Percentiles rank a stretch among this genome's conserved stretches.
Conservation (phyloP, 2,888 invertebrate genomes). For the Ctenicera cuprea region DNA sequence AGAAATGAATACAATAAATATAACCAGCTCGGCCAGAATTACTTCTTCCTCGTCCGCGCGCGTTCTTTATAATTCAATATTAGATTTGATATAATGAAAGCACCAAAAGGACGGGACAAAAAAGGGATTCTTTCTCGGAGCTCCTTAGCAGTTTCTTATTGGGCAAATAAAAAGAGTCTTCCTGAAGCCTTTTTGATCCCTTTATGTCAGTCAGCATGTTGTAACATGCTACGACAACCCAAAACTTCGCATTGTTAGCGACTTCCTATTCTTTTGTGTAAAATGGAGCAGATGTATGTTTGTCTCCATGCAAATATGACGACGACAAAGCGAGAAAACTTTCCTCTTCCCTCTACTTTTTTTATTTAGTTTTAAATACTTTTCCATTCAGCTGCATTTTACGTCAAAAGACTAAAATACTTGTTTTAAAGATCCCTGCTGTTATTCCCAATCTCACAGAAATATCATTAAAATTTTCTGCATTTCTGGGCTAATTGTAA, state of each 20-base stretch:
- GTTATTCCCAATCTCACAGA: neutral
- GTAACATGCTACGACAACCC: constrained; percentile 42
- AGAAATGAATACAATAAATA: constrained; percentile 38
- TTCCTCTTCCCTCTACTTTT: constrained; percentile 4
- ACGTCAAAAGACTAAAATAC: neutral
- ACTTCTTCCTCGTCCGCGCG: neutral
- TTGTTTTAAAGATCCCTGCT: neutral
- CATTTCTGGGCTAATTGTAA: too few species aligned
- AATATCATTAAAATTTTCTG: too few species aligned
- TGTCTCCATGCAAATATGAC: constrained; percentile 47
- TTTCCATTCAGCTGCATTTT: constrained; percentile 18
- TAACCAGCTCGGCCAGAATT: constrained; percentile 27
- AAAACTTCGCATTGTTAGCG: constrained; percentile 47
- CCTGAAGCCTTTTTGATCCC: constrained; percentile 36
- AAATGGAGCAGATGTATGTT: constrained; percentile 44
- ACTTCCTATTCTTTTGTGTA: constrained; percentile 49
- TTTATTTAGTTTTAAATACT: constrained; percentile 36
- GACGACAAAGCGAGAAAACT: constrained; percentile 37
- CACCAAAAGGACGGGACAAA: neutral
- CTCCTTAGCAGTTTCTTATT: constrained; percentile 31
- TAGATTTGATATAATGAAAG: constrained; percentile 25
- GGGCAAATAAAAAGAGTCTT: constrained; percentile 31
- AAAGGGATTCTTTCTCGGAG: constrained; percentile 10
- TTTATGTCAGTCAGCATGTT: constrained; percentile 43
- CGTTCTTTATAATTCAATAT: constrained; percentile 27